phyloP scores from a whole-genome alignment of 2,113 vertebrate genomes.

The Mugil cephalus region DNA sequence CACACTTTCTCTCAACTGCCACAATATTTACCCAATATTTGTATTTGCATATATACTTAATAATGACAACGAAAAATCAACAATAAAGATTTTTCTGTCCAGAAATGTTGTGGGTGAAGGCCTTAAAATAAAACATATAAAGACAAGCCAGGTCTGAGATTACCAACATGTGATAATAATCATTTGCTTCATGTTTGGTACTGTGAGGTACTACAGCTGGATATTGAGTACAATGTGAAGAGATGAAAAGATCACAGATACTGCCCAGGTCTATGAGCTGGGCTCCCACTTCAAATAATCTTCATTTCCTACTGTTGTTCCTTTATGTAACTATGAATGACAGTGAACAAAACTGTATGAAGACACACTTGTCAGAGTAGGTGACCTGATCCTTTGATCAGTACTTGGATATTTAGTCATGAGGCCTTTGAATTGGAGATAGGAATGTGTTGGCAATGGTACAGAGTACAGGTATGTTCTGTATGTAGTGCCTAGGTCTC shows the following conservation, averaged over 20 bases:
- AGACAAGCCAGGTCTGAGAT: neutral
- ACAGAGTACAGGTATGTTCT: no score
- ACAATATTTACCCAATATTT: neutral
- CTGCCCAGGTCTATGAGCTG: no score
- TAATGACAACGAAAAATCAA: no score
- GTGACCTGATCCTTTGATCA: no score
- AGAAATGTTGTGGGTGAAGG: neutral
- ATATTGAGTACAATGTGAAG: no score
- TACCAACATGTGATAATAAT: neutral
- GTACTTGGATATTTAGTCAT: neutral
- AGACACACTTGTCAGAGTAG: no score
- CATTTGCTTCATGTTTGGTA: neutral
- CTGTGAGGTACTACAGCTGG: no score
- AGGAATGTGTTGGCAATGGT: no score
- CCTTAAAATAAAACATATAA: conserved; percentile 2
- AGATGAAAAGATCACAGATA: no score
- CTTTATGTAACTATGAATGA: neutral
- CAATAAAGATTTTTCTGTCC: neutral
- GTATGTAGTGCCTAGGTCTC: no score
- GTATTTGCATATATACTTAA: no score
- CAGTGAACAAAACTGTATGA: neutral
- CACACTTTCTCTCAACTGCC: conserved; percentile 2
- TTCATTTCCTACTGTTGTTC: neutral
- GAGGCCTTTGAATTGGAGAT: conserved; percentile 7
- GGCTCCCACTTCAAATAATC: no score